These are phyloP conservation scores for Eristalis arbustorum DNA, from an alignment of 2,888 invertebrate species.

Conservation along the genomic window DNA sequence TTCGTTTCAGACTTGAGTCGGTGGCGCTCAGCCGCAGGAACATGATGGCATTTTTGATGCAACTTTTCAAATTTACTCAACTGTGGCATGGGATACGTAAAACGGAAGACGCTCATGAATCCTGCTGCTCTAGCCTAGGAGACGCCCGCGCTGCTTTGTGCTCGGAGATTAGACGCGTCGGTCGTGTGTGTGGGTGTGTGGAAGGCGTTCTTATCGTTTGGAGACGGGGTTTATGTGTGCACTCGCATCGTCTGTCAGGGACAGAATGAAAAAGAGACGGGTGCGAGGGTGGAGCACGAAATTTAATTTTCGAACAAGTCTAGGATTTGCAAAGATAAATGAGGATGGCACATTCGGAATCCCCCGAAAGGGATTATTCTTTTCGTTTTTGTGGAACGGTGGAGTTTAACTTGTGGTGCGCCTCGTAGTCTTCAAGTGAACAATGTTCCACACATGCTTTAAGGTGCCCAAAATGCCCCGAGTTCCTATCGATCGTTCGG, in stretches of 20 bases:
- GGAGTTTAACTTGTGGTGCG: too few relatives aligned
- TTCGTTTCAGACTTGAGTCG: background rate
- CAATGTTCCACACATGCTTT: too few relatives aligned
- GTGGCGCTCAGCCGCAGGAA: background rate
- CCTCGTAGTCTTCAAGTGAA: too few relatives aligned
- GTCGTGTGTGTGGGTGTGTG: too few relatives aligned
- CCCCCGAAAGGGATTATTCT: too few relatives aligned
- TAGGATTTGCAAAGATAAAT: background rate
- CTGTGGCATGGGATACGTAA: background rate
- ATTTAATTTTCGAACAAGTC: background rate
- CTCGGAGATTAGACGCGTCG: background rate
- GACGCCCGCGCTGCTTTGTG: background rate
- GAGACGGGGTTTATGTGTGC: background rate
- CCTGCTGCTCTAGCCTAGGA: too few relatives aligned
- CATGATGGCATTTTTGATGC: constrained; percentile 9
- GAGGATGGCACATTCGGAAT: background rate
- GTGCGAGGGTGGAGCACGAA: background rate
- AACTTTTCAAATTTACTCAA: constrained; percentile 38
- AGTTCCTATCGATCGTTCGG: too few relatives aligned
- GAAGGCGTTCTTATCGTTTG: background rate
- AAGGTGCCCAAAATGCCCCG: too few relatives aligned
- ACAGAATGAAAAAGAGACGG: background rate
- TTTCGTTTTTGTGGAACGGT: too few relatives aligned
- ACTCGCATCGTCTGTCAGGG: background rate
- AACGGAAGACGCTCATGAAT: background rate